A percentile compares a stretch with the other conserved stretches of the same genome.
Conservation (phyloP, 2,113 vertebrate genomes). For the Thamnophis sirtalis region DNA sequence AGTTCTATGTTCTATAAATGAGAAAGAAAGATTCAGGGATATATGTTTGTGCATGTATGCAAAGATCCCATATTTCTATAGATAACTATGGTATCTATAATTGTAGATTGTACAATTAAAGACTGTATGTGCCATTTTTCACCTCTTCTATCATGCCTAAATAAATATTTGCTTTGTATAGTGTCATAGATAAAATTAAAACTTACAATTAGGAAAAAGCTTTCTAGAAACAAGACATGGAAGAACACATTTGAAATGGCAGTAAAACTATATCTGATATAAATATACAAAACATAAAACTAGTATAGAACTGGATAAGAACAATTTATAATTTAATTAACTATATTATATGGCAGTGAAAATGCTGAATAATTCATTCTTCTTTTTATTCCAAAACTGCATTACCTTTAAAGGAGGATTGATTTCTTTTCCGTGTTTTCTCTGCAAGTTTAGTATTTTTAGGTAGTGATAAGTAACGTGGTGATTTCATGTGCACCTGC, state of each 20-base stretch:
- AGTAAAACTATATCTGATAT: background rate
- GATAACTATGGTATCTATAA: background rate
- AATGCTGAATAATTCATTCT: background rate
- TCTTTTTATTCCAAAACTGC: slow-evolving; percentile 1
- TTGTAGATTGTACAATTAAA: background rate
- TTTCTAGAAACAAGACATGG: background rate
- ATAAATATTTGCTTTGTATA: background rate
- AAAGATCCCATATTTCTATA: background rate
- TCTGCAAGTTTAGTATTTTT: slow-evolving; percentile 78
- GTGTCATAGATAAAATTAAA: background rate
- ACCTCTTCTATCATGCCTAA: background rate
- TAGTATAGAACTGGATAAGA: background rate
- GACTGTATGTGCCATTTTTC: background rate
- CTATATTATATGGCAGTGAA: background rate
- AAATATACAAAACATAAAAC: background rate
- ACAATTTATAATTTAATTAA: background rate
- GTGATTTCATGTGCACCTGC: slow-evolving; percentile 68
- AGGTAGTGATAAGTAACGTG: slow-evolving; percentile 76
- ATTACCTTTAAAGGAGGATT: slow-evolving; percentile 70
- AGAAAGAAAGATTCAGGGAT: background rate
- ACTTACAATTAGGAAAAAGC: background rate
- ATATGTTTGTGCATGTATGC: background rate
- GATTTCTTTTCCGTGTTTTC: slow-evolving; percentile 69
- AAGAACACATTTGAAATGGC: background rate
- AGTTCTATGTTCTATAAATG: background rate